Percentiles rank a stretch among this genome's conserved stretches.
phyloP scores from a whole-genome alignment of 2,113 vertebrate species.

The Opisthocomus hoazin region DNA sequence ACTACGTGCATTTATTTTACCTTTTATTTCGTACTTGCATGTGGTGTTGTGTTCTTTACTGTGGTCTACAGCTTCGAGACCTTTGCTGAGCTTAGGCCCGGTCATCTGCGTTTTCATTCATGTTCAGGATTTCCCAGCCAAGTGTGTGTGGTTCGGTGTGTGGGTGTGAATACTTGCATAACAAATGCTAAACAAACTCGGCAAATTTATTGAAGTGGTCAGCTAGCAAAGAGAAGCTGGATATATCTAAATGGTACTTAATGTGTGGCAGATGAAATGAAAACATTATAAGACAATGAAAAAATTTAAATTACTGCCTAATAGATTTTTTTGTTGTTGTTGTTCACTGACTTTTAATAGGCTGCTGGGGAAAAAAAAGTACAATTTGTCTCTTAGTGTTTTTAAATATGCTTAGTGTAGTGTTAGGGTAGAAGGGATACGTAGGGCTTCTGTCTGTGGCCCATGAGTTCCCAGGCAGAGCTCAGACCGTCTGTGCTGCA shows the following conservation, averaged over 20 bases:
- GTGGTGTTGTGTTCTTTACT: background rate
- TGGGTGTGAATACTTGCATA: background rate
- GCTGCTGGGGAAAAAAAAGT: background rate
- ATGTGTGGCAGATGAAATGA: background rate
- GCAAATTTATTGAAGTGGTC: background rate
- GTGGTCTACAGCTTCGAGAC: accelerated
- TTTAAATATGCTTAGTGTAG: background rate
- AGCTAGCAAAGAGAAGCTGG: background rate
- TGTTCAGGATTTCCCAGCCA: background rate
- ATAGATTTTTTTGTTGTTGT: background rate
- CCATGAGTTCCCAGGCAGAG: background rate
- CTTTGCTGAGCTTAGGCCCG: background rate
- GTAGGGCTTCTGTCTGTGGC: background rate
- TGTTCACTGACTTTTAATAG: background rate
- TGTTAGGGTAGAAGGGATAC: background rate
- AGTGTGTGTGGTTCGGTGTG: background rate
- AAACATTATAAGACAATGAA: background rate
- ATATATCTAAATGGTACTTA: background rate
- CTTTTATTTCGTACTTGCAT: no score
- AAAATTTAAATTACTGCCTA: background rate
- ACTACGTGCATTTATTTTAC: no score
- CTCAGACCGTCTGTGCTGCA: background rate
- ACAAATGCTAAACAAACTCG: background rate
- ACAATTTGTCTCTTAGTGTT: background rate
- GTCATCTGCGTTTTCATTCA: background rate